Percentiles rank a stretch among this genome's conserved stretches.
Conservation (phyloP, 2,888 invertebrate genomes). For the Gonocerus acuteangulatus region DNA sequence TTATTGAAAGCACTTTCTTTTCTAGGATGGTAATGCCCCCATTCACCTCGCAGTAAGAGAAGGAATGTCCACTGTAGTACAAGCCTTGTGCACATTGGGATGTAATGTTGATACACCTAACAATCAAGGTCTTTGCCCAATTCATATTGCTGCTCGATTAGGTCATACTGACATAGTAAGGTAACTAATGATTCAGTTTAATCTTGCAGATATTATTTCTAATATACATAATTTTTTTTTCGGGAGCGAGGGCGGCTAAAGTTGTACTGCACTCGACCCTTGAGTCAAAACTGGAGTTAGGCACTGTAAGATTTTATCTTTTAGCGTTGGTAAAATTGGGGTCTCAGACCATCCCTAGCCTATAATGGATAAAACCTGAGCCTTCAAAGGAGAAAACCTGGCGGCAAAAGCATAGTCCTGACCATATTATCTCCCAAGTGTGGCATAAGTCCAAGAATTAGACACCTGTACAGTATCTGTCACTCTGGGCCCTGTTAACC, state of each 20-base stretch:
- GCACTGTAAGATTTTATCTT: too few relatives aligned
- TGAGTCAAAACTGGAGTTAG: too few relatives aligned
- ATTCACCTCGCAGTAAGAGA: conserved; percentile 53
- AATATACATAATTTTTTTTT: background rate
- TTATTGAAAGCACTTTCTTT: background rate
- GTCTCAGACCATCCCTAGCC: too few relatives aligned
- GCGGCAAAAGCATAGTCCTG: too few relatives aligned
- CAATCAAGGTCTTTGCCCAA: conserved; percentile 53
- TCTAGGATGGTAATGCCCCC: conserved; percentile 52
- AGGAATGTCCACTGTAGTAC: conserved; percentile 51
- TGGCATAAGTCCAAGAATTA: too few relatives aligned
- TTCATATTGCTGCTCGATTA: conserved; percentile 63
- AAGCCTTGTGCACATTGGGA: conserved; percentile 53
- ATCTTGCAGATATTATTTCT: background rate
- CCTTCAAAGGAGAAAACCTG: too few relatives aligned
- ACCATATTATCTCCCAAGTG: too few relatives aligned
- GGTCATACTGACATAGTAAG: conserved; percentile 64
- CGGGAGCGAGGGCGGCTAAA: too few relatives aligned
- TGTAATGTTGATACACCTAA: conserved; percentile 57
- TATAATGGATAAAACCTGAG: too few relatives aligned
- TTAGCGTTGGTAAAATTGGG: too few relatives aligned
- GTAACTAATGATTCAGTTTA: conserved; percentile 39
- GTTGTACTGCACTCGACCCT: background rate
- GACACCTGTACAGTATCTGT: too few relatives aligned
- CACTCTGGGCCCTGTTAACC: too few relatives aligned